A percentile compares a stretch with the other conserved stretches of the same genome.
Conservation (phyloP, 1,140 invertebrate genomes). For the Holcopasites calliopsidis region DNA sequence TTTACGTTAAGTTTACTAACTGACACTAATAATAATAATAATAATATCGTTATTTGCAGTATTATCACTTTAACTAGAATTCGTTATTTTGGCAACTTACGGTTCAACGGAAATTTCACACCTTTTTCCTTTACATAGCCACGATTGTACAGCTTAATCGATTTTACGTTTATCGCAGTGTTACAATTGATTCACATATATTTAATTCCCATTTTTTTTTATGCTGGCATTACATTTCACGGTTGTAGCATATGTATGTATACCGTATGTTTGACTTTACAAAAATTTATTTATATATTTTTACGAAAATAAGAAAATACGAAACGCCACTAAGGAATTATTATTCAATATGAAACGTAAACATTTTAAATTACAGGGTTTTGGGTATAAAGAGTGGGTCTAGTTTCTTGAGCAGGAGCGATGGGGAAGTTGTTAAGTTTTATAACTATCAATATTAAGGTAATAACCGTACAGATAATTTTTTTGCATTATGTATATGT, state of each 20-base stretch:
- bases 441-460: conserved; percentile 78
- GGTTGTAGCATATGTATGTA: conserved; percentile 56
- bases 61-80: conserved; percentile 72
- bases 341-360: conserved; percentile 74
- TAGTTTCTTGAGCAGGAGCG: conserved; percentile 62
- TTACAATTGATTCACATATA: conserved; percentile 71
- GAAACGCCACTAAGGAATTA: conserved; percentile 77
- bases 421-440: conserved; percentile 70
- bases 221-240: conserved; percentile 69
- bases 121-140: conserved; percentile 51
- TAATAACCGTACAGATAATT: conserved; percentile 79
- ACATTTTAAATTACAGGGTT: conserved; percentile 70
- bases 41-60: conserved; percentile 58
- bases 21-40: conserved; percentile 60
- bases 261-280: conserved; percentile 66
- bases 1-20: conserved; percentile 64
- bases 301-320: conserved; percentile 80
- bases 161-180: conserved; percentile 31
- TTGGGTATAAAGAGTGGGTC: conserved; percentile 42
- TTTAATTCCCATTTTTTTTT: conserved; percentile 56
- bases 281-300: conserved; percentile 77
- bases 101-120: conserved; percentile 74
- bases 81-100: conserved; percentile 78
- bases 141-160: conserved; percentile 41
- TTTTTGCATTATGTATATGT: conserved; percentile 75